Base-by-base conservation (phyloP, 2,888 invertebrate genomes). In the Agrypnus murinus region DNA sequence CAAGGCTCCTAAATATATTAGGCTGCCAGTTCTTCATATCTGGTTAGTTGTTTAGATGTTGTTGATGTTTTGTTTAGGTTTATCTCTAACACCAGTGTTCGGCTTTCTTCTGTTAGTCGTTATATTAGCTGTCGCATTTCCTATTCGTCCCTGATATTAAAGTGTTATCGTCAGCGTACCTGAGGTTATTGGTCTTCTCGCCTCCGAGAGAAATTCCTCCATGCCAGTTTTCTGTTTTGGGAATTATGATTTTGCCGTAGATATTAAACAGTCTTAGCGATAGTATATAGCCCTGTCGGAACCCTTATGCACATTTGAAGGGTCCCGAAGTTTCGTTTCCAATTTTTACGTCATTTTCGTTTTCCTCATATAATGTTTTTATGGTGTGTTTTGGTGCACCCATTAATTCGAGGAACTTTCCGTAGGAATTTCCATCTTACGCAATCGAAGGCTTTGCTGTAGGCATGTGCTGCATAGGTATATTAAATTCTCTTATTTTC, bases 391-490 rank as follows among this genome's bases (percentile, higher is more conserved):
- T 40, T 40, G 46, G 46, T 17, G n/a, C 46, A 17, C 46, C 46
- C 46, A 46, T 43, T 43, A 8, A 5, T n/a, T 9, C 43, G 10
- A 43, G 43, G n/a, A n/a, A 43, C 43, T 4, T 9, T 43, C 12
- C 46, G 15, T 19, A 46, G 15, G n/a, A 15, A 17, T 5, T 15
- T 46, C 46, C 46, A 46, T 15, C 46, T 46, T 15, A 46, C 46
- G 10, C 46, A 46, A 19, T 46, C 46, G 7, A 46, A 46, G 15
- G 15, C 46, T 17, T 46, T 46, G 46, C 46, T 46, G 46, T 46
- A 15, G 46, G 43, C 5, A 12, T 4, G 5, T n/a, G n/a, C n/a
- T n/a, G 6, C 15, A 15, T 6, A 46, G 46, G 46, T 46, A 15
- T 19, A 17, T 15, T 19, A 17, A 46, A 46, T 19, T 46, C 12